These are phyloP conservation scores for Prunella himalayana DNA, from an alignment of 2,113 vertebrate species.

Conservation along the genomic window DNA sequence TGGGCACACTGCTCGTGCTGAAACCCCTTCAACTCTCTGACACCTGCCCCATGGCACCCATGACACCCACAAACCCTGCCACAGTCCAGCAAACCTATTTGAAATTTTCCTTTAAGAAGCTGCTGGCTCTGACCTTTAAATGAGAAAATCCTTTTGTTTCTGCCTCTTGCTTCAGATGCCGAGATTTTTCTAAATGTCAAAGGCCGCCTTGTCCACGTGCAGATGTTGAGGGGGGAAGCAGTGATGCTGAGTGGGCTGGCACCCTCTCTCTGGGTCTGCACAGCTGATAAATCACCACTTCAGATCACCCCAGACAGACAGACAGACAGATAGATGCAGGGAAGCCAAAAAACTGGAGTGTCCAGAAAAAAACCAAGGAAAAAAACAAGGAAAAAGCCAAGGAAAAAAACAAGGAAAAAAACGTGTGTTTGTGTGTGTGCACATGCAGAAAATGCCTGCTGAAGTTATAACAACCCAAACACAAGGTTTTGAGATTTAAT, in stretches of 20 bases:
- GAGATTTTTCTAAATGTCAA: conserved; percentile 77
- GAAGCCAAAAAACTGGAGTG: neutral
- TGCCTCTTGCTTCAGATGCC: conserved; percentile 59
- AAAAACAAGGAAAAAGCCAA: neutral
- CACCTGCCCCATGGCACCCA: fast-evolving
- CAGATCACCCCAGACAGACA: neutral
- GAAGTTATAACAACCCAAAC: neutral
- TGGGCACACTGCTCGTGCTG: neutral
- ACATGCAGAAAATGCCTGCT: neutral
- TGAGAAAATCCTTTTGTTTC: conserved; percentile 72
- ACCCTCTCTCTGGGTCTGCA: neutral
- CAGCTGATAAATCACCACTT: neutral
- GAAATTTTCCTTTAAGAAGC: conserved; percentile 48
- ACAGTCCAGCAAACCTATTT: conserved; percentile 27
- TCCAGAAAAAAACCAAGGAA: neutral
- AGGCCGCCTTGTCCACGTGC: neutral
- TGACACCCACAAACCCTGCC: conserved; percentile 7
- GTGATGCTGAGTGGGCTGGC: neutral
- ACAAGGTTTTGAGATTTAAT: conserved; percentile 13
- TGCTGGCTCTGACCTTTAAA: conserved; percentile 73
- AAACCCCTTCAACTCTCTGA: neutral
- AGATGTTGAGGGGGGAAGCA: neutral
- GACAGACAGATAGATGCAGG: fast-evolving
- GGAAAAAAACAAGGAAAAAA: neutral
- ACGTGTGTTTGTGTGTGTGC: neutral